phyloP scores from a whole-genome alignment of 2,888 invertebrate genomes.

The Tortrix viridana region DNA sequence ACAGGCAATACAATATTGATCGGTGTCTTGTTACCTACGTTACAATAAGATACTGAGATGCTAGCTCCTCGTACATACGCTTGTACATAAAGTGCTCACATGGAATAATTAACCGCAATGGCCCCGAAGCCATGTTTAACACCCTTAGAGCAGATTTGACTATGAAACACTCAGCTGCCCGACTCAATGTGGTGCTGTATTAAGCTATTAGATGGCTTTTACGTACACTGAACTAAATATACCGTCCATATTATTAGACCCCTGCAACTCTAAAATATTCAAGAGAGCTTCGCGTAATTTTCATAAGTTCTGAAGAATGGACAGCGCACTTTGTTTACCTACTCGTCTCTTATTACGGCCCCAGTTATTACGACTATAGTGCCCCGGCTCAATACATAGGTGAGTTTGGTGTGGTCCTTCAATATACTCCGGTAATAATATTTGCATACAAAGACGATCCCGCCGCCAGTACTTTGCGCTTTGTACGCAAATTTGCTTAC shows the following conservation, averaged over 20 bases:
- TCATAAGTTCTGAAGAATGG: conserved; percentile 53
- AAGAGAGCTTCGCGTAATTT: conserved; percentile 50
- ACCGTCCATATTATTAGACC: conserved; percentile 21
- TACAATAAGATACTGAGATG: conserved; percentile 44
- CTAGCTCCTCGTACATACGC: conserved; percentile 41
- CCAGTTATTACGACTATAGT: conserved; percentile 51
- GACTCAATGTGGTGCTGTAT: conserved; percentile 65
- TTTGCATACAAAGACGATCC: conserved; percentile 76
- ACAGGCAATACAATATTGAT: conserved; percentile 41
- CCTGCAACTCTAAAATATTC: conserved; percentile 48
- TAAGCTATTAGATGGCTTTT: conserved; percentile 41
- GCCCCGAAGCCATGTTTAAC: conserved; percentile 75
- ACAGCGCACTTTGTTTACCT: conserved; percentile 41
- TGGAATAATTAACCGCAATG: conserved; percentile 71
- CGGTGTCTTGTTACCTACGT: conserved; percentile 40
- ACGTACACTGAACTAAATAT: not conserved
- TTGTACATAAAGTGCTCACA: conserved; percentile 51
- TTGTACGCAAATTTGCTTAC: conserved; percentile 70
- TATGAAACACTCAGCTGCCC: conserved; percentile 75
- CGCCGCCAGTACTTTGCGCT: conserved; percentile 62
- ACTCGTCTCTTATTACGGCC: conserved; percentile 54
- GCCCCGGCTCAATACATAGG: conserved; percentile 59
- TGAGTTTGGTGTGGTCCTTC: conserved; percentile 67
- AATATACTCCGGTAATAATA: conserved; percentile 72
- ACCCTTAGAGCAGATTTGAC: conserved; percentile 76